These are phyloP conservation scores for Minunthozetes semirufus DNA, from an alignment of 2,888 invertebrate genomes.

Conservation along the genomic window DNA sequence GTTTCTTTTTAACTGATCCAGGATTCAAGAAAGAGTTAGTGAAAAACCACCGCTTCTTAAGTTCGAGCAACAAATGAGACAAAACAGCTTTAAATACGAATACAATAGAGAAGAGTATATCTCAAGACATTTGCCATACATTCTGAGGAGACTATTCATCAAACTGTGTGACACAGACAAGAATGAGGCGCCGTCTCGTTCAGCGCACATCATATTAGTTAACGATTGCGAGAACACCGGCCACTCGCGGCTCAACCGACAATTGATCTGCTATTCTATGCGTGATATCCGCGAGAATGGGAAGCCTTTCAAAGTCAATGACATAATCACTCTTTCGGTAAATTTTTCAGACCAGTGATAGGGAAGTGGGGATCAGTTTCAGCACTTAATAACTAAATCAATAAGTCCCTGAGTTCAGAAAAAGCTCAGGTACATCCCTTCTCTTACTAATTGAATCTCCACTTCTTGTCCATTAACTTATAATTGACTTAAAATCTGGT, in stretches of 20 bases:
- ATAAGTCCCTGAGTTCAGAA: no score
- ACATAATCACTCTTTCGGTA: background rate
- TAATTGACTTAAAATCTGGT: background rate
- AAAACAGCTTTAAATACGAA: background rate
- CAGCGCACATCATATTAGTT: background rate
- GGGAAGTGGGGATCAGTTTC: no score
- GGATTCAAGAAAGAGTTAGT: background rate
- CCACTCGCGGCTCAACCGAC: background rate
- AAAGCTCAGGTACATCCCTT: no score
- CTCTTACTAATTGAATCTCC: no score
- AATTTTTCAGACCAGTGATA: no score
- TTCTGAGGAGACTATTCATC: background rate
- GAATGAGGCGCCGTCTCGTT: conserved; percentile 18
- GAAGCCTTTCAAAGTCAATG: background rate
- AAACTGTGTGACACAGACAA: background rate
- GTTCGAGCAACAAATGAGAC: background rate
- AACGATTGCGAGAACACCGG: background rate
- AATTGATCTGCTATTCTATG: background rate
- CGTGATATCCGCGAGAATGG: background rate
- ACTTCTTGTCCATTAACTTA: no score
- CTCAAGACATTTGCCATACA: conserved; percentile 3
- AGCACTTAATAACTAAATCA: no score
- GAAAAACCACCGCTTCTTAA: background rate
- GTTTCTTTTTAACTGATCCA: background rate
- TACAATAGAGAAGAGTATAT: background rate